Base-by-base conservation (phyloP, 1,140 invertebrate genomes). In the Drosophila tsacasi region DNA sequence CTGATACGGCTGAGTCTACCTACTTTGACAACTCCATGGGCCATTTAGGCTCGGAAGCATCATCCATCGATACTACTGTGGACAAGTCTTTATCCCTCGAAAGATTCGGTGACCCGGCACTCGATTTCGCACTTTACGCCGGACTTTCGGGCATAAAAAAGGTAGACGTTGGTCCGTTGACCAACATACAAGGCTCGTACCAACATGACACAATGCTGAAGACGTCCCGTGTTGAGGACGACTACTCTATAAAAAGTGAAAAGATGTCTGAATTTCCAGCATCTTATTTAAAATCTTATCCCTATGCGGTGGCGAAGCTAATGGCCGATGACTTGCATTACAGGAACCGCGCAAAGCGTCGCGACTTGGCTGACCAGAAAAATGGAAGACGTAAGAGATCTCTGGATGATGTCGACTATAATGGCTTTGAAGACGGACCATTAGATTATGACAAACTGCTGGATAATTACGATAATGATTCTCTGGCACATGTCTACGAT, bases 291-390 rank as follows among this genome's bases (percentile, higher is more conserved):
- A 32, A 32, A 0, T 32, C 32, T 6, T 75, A 79, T 58, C 19
- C 80, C 2, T 75, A 84, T 58, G 81, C 78, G 2, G 71, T 84
- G 40, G 69, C 84, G 21, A 90, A 85, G 32, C 25, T 90, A 13
- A 8, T 89, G 64, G 81, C 85, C 35, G 79, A 64, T 19, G 54
- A 57, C 3, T 39, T 23, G 15, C 32, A 17, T 17, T 23, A 23
- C 3, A 25, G 6, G 5, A 3, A 39, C 1, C 54, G 32, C 2
- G 0, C 1, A 6, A 55, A 30, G 4, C 54, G 52, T 15, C 10
- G n/a, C 3, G 7, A 49, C 1, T 1, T 0, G 1, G 46, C 35
- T 25, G 21, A 2, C 5, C 44, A 4, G 2, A 8, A 25, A 4
- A 50, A 54, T 13, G 63, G 35, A 0, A 65, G 83, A 35, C 32